phyloP scores from a whole-genome alignment of 2,113 vertebrate genomes.

The Megalops atlanticus region DNA sequence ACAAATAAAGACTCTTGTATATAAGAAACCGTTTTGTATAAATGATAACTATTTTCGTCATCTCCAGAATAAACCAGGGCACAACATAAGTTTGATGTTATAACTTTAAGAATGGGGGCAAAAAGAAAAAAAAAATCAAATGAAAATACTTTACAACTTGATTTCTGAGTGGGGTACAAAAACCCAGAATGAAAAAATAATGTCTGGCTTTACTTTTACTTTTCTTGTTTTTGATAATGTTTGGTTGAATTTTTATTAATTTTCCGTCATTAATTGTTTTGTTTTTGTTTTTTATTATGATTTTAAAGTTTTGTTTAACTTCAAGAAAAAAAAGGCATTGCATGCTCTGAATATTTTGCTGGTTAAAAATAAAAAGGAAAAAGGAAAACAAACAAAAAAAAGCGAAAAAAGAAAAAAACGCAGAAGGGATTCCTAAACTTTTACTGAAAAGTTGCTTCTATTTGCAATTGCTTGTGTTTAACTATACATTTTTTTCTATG shows the following conservation, averaged over 20 bases:
- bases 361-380: conserved; percentile 80
- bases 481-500: conserved; percentile 94
- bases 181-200: conserved; percentile 60
- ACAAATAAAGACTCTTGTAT: conserved; percentile 83
- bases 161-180: conserved; percentile 61
- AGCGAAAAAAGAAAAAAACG: conserved; percentile 60
- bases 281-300: conserved; percentile 74
- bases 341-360: conserved; percentile 90
- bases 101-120: conserved; percentile 69
- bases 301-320: conserved; percentile 51
- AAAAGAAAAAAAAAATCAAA: conserved; percentile 58
- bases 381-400: conserved; percentile 53
- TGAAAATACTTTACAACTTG: conserved; percentile 65
- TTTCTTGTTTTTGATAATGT: conserved; percentile 53
- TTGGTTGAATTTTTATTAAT: conserved; percentile 54
- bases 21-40: conserved; percentile 98
- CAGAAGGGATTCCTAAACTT: conserved; percentile 70
- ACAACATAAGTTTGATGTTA: conserved; percentile 85
- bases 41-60: conserved; percentile 99
- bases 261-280: conserved; percentile 59
- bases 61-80: conserved; percentile 89
- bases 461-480: conserved; percentile 99
- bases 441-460: conserved; percentile 84
- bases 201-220: conserved; percentile 50
- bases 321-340: conserved; percentile 79